Conservation (phyloP, 1,140 invertebrate species). For the Nasonia giraulti region DNA sequence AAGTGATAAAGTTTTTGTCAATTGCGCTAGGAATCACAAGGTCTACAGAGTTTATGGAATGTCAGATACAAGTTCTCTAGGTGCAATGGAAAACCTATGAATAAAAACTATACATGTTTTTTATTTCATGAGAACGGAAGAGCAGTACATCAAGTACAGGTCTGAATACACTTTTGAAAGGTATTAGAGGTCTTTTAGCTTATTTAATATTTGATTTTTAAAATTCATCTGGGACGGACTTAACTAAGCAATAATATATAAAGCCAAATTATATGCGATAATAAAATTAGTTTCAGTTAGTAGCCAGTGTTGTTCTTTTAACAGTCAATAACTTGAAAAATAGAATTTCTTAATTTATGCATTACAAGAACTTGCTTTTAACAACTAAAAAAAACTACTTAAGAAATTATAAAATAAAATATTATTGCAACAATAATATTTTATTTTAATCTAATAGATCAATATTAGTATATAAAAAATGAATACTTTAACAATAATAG, state of each 20-base stretch:
- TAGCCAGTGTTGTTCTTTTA: no score
- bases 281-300: background rate
- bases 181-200: slow-evolving; percentile 50
- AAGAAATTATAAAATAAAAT: background rate
- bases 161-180: slow-evolving; percentile 67
- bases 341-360: background rate
- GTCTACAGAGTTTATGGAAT: slow-evolving; percentile 38
- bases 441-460: no score
- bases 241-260: background rate
- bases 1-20: slow-evolving; percentile 37
- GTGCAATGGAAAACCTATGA: background rate
- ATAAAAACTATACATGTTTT: slow-evolving; percentile 27
- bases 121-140: slow-evolving; percentile 20
- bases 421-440: slow-evolving; percentile 12
- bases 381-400: no score
- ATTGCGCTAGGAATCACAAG: slow-evolving; percentile 38
- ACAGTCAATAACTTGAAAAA: background rate
- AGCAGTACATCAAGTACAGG: slow-evolving; percentile 48
- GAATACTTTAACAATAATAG: background rate
- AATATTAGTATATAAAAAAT: slow-evolving; percentile 2
- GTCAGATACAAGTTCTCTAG: slow-evolving; percentile 26
- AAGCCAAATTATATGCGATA: background rate
- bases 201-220: slow-evolving; percentile 2
- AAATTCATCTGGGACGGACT: background rate
- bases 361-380: background rate